Percentiles rank a stretch among this genome's conserved stretches.
phyloP scores from a whole-genome alignment of 2,113 vertebrate species.

The Lichenostomus cassidix region DNA sequence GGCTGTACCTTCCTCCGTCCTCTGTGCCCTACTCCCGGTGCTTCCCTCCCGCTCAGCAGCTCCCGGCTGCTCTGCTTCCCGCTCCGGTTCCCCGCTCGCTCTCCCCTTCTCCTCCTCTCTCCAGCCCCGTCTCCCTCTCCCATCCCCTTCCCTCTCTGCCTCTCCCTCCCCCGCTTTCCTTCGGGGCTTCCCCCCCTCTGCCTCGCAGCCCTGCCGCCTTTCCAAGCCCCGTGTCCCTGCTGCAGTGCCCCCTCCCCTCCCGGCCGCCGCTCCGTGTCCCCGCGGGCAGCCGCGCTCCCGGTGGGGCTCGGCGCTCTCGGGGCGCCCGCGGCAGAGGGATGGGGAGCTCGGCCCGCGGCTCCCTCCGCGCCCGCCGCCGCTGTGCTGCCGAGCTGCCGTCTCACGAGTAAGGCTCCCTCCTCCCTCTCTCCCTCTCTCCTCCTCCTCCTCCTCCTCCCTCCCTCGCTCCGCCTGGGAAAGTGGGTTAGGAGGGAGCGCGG shows the following conservation, averaged over 20 bases:
- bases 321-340: neutral
- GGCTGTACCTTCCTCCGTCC: neutral
- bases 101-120: neutral
- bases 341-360: neutral
- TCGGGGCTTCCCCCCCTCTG: neutral
- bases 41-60: neutral
- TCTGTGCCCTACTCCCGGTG: neutral
- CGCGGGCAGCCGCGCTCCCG: conserved; percentile 55
- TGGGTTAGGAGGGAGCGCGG: conserved; percentile 77
- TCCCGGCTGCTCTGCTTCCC: neutral
- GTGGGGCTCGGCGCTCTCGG: neutral
- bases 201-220: neutral
- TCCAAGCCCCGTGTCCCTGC: neutral
- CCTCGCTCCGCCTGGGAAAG: conserved; percentile 76
- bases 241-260: neutral
- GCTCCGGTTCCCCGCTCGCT: neutral
- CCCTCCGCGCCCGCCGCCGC: neutral
- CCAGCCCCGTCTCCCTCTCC: neutral
- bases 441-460: conserved; percentile 6
- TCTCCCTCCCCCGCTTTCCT: neutral
- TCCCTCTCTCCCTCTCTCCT: neutral
- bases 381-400: neutral
- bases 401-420: conserved; percentile 6
- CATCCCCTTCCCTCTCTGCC: neutral
- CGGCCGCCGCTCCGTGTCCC: conserved; percentile 64